Evolutionary conservation across 2,113 vertebrate species (phyloP).

Genomic region (Phodopus roborovskii): DNA sequence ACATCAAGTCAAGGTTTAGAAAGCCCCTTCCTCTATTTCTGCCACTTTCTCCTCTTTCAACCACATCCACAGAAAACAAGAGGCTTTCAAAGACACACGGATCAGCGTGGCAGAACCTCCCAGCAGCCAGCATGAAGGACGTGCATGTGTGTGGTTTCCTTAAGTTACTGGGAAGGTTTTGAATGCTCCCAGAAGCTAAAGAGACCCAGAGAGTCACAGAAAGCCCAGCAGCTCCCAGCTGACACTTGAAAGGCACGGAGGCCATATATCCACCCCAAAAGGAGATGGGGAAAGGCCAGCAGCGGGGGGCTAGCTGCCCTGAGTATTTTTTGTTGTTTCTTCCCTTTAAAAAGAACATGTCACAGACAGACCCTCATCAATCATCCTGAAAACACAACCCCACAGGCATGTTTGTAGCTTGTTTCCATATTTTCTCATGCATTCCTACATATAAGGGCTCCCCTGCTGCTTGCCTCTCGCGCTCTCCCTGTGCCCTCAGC

Average conservation of each 20-base stretch:
- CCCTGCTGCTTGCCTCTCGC: neutral
- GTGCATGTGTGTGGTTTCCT: conserved; percentile 64
- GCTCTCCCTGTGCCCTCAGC: neutral
- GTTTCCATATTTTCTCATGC: conserved; percentile 18
- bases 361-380: conserved; percentile 31
- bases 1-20: neutral
- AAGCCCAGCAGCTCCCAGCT: conserved; percentile 76
- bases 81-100: neutral
- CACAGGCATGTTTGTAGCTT: neutral
- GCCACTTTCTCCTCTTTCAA: neutral
- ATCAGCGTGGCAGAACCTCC: rapidly evolving
- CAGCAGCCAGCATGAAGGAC: neutral
- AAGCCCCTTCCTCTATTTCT: neutral
- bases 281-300: conserved; percentile 49
- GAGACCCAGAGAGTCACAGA: conserved; percentile 45
- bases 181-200: neutral
- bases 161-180: conserved; percentile 35
- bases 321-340: conserved; percentile 67
- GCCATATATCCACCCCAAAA: conserved; percentile 63
- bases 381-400: conserved; percentile 48
- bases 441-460: neutral
- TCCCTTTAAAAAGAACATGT: conserved; percentile 21
- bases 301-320: conserved; percentile 2
- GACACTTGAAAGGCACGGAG: conserved; percentile 71
- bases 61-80: neutral